These are phyloP conservation scores for Malurus cyaneus DNA, from an alignment of 2,113 vertebrate species.

Conservation along the genomic window DNA sequence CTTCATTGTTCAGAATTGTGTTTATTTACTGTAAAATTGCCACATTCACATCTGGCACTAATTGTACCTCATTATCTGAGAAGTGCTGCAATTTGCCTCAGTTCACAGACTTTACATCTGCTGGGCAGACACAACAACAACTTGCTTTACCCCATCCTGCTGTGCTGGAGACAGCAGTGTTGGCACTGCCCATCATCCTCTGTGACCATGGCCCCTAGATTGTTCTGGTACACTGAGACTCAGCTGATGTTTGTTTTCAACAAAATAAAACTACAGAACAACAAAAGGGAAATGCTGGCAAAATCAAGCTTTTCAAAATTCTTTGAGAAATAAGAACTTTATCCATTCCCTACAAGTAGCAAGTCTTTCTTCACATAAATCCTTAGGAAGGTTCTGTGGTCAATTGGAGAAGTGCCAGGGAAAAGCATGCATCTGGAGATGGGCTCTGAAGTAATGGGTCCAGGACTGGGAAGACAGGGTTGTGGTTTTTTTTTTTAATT, in stretches of 20 bases:
- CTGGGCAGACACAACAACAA: neutral
- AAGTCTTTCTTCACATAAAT: neutral
- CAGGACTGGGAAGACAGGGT: neutral
- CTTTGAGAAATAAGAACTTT: neutral
- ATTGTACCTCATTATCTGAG: neutral
- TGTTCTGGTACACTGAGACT: neutral
- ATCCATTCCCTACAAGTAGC: neutral
- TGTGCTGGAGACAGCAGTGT: neutral
- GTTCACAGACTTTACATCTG: neutral
- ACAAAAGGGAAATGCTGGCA: neutral
- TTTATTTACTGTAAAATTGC: neutral
- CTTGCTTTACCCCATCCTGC: neutral
- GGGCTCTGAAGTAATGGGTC: neutral
- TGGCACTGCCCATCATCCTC: neutral
- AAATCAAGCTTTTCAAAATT: neutral
- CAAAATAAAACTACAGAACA: neutral
- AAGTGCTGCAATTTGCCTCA: neutral
- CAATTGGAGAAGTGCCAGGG: neutral
- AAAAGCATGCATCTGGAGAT: neutral
- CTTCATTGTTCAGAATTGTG: neutral
- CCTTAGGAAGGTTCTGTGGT: neutral
- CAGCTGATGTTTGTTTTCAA: neutral
- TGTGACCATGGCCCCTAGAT: neutral
- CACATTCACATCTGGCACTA: neutral
- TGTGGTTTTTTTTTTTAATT: neutral